Base-by-base conservation (phyloP, 2,797 vertebrate species). In the Sebastolobus altivelis region DNA sequence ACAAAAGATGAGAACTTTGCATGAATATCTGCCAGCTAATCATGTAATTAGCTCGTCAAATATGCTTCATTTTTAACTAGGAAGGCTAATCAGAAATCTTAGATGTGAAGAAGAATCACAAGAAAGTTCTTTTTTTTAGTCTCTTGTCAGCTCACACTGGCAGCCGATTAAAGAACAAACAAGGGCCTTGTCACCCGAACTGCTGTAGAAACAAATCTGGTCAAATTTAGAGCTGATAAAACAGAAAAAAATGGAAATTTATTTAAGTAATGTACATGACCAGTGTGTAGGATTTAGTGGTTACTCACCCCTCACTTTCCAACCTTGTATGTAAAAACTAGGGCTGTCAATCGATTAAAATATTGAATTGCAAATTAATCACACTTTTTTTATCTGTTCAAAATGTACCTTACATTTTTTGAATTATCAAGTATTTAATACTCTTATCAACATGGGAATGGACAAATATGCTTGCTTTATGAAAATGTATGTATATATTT, bases 1-100 rank as follows among this genome's bases (percentile, higher is more conserved):
- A 72, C 60, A 38, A 54, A 81, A 74, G 59, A 73, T 16, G 72
- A 65, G 31, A 72, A 63, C 61, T 62, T 54, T 43, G 66, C 27
- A 56, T 63, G 59, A 75, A 59, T 25, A 68, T 74, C 65, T 75
- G 37, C 46, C 20, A 54, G 66, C 35, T 79, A 49, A 77, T 89
- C 75, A 3, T 38, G 78, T 81, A 78, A 83, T 76, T 75, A 65
- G 85, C 55, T 43, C 40, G 9, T 46, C 62, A 4, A 38, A 31
- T 54, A 8, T 20, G 75, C 72, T 68, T 68, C 5, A 20, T 77
- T 77, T 81, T 71, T 14, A 63, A 81, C 35, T 18, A 9, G 18
- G 13, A 52, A 37, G 31, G 52, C 59, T 68, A 43, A 85, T 82
- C 63, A 75, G 40, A 54, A 67, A 73, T 69, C 65, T 75, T 12